A percentile compares a stretch with the other conserved stretches of the same genome.
Evolutionary conservation across 2,888 invertebrate genomes (phyloP).

Genomic region (Ormia ochracea): DNA sequence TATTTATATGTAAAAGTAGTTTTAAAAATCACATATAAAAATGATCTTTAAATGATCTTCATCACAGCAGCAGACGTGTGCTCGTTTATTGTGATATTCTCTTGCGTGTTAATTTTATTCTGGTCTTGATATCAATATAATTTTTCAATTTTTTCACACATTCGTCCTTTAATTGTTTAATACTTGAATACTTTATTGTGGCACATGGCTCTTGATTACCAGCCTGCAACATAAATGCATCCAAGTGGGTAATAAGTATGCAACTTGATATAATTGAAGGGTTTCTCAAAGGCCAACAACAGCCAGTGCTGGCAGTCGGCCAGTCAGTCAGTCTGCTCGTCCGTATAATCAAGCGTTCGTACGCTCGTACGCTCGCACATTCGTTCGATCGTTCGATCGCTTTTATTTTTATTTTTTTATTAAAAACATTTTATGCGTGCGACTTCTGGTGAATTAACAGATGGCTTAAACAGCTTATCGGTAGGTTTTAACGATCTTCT

Average conservation of each 20-base stretch:
- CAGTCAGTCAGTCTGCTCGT: conserved; percentile 13
- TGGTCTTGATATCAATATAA: conserved; percentile 33
- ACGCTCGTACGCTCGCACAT: neutral
- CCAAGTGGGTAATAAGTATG: conserved; percentile 62
- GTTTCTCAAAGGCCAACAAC: conserved; percentile 65
- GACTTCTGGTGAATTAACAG: conserved; percentile 59
- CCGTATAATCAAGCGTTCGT: conserved; percentile 20
- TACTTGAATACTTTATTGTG: conserved; percentile 37
- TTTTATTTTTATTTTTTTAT: neutral
- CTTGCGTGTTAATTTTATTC: no score
- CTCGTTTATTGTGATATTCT: no score
- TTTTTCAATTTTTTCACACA: conserved; percentile 57
- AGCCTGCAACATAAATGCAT: conserved; percentile 7
- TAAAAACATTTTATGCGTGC: conserved; percentile 51
- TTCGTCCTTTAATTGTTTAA: conserved; percentile 26
- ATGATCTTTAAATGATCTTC: no score
- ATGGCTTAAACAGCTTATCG: conserved; percentile 57
- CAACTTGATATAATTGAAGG: conserved; percentile 73
- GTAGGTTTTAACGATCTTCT: conserved; percentile 19
- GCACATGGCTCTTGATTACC: conserved; percentile 41
- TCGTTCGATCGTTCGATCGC: conserved; percentile 17
- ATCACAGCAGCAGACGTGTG: conserved; percentile 25
- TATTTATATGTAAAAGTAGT: no score
- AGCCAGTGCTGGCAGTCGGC: conserved; percentile 5
- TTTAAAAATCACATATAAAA: no score